These are phyloP conservation scores for Varroa destructor DNA, from an alignment of 1,140 invertebrate genomes.

Conservation along the genomic window DNA sequence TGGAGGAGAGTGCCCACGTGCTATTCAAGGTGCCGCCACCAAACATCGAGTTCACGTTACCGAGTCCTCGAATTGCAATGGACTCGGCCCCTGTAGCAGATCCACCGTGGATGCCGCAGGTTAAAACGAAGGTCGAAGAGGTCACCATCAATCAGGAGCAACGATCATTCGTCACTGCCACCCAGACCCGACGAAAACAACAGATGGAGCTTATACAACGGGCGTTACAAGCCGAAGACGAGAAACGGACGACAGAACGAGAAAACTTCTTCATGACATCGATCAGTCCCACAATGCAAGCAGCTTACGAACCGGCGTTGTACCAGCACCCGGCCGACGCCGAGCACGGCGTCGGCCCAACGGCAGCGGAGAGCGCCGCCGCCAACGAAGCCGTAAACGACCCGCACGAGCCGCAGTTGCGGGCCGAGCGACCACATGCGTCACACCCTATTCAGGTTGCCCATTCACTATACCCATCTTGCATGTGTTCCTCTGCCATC, in stretches of 20 bases:
- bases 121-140: conserved; percentile 96
- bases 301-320: conserved; percentile 84
- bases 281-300: conserved; percentile 87
- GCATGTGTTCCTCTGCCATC: conserved; percentile 81
- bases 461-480: conserved; percentile 88
- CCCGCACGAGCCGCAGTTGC: conserved; percentile 49
- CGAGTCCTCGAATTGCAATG: conserved; percentile 94
- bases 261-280: conserved; percentile 92
- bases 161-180: conserved; percentile 91
- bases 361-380: conserved; percentile 30
- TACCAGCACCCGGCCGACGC: conserved; percentile 50
- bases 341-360: conserved; percentile 33
- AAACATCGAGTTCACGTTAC: conserved; percentile 94
- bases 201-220: conserved; percentile 92
- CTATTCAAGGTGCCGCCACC: conserved; percentile 95
- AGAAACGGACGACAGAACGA: conserved; percentile 78
- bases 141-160: conserved; percentile 95
- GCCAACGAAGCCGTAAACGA: conserved; percentile 46
- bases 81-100: conserved; percentile 86
- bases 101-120: conserved; percentile 95
- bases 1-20: conserved; percentile 90
- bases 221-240: conserved; percentile 84
- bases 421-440: conserved; percentile 41
- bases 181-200: conserved; percentile 94
- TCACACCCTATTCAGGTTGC: conserved; percentile 59